Conservation (phyloP, 2,888 invertebrate species). For the Emmelina monodactyla region DNA sequence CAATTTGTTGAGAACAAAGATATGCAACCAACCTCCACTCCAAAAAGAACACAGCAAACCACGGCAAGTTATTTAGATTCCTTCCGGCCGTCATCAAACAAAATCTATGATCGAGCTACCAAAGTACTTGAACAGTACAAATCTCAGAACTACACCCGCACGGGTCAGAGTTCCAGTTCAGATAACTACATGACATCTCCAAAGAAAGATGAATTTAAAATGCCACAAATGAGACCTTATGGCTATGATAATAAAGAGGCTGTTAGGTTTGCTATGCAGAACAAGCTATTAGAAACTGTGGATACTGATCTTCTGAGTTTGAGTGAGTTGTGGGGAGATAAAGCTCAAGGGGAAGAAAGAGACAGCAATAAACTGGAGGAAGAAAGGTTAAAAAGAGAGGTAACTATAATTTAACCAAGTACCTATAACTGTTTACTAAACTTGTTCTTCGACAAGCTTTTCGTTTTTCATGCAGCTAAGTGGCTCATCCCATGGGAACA, state of each 20-base stretch:
- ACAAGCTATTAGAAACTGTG: conserved; percentile 39
- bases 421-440: too few relatives aligned
- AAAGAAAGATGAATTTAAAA: conserved; percentile 42
- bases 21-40: conserved; percentile 51
- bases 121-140: conserved; percentile 54
- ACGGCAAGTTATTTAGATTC: conserved; percentile 25
- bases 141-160: conserved; percentile 29
- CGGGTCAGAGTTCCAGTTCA: conserved; percentile 18
- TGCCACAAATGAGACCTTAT: conserved; percentile 51
- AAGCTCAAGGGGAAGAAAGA: conserved; percentile 38
- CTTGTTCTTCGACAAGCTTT: too few relatives aligned
- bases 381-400: conserved; percentile 78
- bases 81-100: conserved; percentile 48
- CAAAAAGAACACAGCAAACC: conserved; percentile 28
- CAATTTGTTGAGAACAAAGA: conserved; percentile 45
- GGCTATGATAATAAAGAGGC: conserved; percentile 28
- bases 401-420: too few relatives aligned
- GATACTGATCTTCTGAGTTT: conserved; percentile 63
- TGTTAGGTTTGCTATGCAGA: conserved; percentile 24
- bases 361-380: conserved; percentile 70
- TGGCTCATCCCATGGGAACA: too few relatives aligned
- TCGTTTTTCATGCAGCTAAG: too few relatives aligned
- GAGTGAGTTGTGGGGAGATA: conserved; percentile 71
- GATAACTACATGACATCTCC: conserved; percentile 29
- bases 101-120: conserved; percentile 48